Conservation (phyloP, 2,888 invertebrate genomes). For the Pyrrhia umbra region DNA sequence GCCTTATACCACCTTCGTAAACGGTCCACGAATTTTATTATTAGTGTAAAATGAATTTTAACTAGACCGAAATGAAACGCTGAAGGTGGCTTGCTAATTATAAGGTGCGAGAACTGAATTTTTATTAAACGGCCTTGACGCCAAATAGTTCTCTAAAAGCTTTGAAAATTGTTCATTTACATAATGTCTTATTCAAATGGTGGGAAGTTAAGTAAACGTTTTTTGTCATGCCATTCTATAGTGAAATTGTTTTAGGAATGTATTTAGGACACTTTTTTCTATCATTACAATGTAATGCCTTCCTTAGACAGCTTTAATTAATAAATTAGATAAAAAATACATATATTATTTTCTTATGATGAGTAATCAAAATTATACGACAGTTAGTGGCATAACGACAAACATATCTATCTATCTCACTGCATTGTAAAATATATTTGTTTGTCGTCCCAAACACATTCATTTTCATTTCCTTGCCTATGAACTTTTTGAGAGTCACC, state of each 20-base stretch:
- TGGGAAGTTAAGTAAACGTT: constrained; percentile 68
- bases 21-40: constrained; percentile 54
- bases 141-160: constrained; percentile 72
- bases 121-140: constrained; percentile 65
- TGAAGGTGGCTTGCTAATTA: constrained; percentile 57
- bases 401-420: too few relatives aligned
- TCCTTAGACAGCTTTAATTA: background rate
- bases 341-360: too few relatives aligned
- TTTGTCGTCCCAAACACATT: too few relatives aligned
- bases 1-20: constrained; percentile 58
- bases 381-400: too few relatives aligned
- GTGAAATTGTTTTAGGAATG: constrained; percentile 42
- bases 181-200: constrained; percentile 73
- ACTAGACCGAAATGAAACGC: constrained; percentile 59
- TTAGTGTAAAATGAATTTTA: constrained; percentile 59
- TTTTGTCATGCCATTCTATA: constrained; percentile 69
- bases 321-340: background rate
- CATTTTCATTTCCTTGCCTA: too few relatives aligned
- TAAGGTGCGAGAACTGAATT: constrained; percentile 60
- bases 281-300: background rate
- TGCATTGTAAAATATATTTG: too few relatives aligned
- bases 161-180: constrained; percentile 72
- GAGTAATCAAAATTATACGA: too few relatives aligned
- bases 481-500: too few relatives aligned
- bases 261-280: constrained; percentile 34